Conservation (phyloP, 2,888 invertebrate genomes). For the Zaprionus obscuricornis region DNA sequence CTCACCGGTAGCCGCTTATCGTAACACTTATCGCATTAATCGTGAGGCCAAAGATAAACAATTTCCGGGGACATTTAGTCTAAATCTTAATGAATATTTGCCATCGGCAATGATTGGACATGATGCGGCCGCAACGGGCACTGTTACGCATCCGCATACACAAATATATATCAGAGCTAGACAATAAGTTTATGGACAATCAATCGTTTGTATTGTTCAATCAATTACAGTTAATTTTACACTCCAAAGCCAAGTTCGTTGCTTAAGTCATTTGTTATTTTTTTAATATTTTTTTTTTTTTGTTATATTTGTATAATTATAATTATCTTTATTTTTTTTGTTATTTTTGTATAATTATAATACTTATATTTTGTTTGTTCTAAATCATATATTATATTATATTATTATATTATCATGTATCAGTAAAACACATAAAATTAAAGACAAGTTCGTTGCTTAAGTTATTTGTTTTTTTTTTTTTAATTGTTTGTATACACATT, state of each 20-base stretch:
- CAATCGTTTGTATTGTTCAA: no score
- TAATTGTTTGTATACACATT: background rate
- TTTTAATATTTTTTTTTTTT: background rate
- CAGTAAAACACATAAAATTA: no score
- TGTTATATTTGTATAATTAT: background rate
- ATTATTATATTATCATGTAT: no score
- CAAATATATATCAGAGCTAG: constrained; percentile 58
- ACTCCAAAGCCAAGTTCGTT: constrained; percentile 30
- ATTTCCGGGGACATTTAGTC: constrained; percentile 59
- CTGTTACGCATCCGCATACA: constrained; percentile 33
- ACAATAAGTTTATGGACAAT: constrained; percentile 35
- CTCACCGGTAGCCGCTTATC: constrained; percentile 54
- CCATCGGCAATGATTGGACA: constrained; percentile 57
- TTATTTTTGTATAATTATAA: background rate
- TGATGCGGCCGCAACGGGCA: constrained; percentile 30
- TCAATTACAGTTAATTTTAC: no score
- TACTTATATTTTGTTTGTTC: background rate
- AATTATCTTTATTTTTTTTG: background rate
- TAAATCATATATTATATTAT: background rate
- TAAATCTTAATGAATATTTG: constrained; percentile 82
- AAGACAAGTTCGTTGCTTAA: no score
- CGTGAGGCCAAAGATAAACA: constrained; percentile 77
- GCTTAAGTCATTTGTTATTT: background rate
- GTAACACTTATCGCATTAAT: constrained; percentile 78
- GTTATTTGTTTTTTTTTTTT: constrained; percentile 30